phyloP scores from a whole-genome alignment of 2,888 invertebrate species.

The Scrobipalpa atriplicella region DNA sequence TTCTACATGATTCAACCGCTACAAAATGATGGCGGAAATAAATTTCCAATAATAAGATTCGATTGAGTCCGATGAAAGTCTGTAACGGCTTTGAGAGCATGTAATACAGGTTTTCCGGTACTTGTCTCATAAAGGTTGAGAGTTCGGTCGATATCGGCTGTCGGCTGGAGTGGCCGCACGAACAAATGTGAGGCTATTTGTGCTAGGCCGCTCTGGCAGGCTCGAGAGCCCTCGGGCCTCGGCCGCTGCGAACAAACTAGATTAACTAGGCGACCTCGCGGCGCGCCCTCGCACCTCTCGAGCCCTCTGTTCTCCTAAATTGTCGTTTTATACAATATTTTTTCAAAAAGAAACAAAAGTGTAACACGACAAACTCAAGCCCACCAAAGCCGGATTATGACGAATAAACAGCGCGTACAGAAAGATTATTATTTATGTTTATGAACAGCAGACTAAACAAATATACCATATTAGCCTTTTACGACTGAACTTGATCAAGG shows the following conservation, averaged over 20 bases:
- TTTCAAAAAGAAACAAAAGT: conserved; percentile 23
- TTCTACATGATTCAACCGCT: background rate
- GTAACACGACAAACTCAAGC: background rate
- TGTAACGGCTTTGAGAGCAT: conserved; percentile 42
- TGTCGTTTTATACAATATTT: conserved; percentile 42
- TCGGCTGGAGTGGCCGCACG: conserved; percentile 63
- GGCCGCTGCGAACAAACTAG: conserved; percentile 61
- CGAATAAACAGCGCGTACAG: background rate
- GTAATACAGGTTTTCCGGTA: conserved; percentile 52
- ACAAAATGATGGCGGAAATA: background rate
- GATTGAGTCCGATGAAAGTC: conserved; percentile 38
- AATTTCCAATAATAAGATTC: conserved; percentile 34
- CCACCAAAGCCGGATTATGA: background rate
- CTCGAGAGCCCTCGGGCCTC: conserved; percentile 58
- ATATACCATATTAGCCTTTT: conserved; percentile 10
- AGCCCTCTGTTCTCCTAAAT: conserved; percentile 49
- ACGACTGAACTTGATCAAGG: conserved; percentile 11
- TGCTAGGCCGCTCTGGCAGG: conserved; percentile 51
- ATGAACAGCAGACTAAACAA: conserved; percentile 14
- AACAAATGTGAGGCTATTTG: conserved; percentile 75
- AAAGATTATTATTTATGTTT: background rate
- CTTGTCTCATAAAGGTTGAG: conserved; percentile 62
- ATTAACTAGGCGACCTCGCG: conserved; percentile 65
- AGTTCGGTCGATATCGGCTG: conserved; percentile 63
- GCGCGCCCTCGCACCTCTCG: conserved; percentile 33